These are phyloP conservation scores for Malurus elegans DNA, from an alignment of 2,113 vertebrate species.

Conservation along the genomic window DNA sequence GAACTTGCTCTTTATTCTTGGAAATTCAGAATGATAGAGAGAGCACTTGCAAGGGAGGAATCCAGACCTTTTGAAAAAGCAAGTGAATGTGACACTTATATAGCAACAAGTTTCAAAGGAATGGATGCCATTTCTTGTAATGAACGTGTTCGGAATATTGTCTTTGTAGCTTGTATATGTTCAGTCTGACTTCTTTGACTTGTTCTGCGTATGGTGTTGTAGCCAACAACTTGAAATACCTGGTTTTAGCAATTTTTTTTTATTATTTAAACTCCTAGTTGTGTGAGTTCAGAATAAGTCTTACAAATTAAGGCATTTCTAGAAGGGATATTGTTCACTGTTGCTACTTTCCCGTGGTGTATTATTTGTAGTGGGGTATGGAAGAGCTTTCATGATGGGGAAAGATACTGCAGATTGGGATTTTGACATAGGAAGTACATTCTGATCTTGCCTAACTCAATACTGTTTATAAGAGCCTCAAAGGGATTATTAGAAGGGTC, in stretches of 20 bases:
- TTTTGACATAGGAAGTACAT: not conserved
- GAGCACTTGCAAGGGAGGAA: not conserved
- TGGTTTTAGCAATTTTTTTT: not conserved
- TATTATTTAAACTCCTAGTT: not conserved
- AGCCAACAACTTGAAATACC: not conserved
- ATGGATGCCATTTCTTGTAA: not conserved
- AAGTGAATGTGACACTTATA: not conserved
- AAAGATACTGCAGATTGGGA: not conserved
- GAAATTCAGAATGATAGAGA: not conserved
- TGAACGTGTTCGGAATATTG: not conserved
- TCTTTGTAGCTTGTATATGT: not conserved
- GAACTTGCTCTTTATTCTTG: not conserved
- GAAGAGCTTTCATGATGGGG: not conserved
- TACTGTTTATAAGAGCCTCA: not conserved
- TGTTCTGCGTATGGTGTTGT: not conserved
- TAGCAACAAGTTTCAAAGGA: not conserved
- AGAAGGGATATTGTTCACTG: not conserved
- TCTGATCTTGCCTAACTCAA: not conserved
- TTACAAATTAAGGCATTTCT: not conserved
- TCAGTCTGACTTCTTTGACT: not conserved
- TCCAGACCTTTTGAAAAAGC: not conserved
- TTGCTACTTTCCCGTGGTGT: not conserved
- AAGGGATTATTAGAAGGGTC: not conserved
- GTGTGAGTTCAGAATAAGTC: not conserved
- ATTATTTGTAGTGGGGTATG: not conserved